phyloP scores from a whole-genome alignment of 2,113 vertebrate species.

The Gymnorhina tibicen region DNA sequence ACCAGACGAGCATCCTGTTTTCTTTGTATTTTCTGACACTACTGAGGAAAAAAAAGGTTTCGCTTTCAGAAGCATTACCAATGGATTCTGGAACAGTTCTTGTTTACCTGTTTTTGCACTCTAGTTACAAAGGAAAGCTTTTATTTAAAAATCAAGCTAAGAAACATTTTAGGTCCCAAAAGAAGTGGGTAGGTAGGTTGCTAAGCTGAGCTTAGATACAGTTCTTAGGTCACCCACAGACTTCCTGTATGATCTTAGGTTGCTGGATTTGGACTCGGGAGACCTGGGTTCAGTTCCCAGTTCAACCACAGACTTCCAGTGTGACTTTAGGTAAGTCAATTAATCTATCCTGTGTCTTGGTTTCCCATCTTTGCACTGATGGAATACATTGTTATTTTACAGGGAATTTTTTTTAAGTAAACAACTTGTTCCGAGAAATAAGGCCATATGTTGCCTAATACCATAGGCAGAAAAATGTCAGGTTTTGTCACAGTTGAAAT shows the following conservation, averaged over 20 bases:
- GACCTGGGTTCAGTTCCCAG: constrained; percentile 59
- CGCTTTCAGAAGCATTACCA: background rate
- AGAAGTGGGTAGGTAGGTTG: background rate
- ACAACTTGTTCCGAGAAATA: background rate
- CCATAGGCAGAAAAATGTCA: background rate
- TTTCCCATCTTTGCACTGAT: constrained; percentile 2
- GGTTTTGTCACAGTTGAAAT: background rate
- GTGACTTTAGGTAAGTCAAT: constrained; percentile 60
- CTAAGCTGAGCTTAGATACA: constrained; percentile 24
- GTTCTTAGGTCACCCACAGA: constrained; percentile 54
- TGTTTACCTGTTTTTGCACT: background rate
- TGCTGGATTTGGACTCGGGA: constrained; percentile 63
- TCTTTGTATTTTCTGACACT: background rate
- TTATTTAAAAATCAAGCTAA: background rate
- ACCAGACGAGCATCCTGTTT: background rate
- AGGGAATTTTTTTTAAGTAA: background rate
- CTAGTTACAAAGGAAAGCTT: background rate
- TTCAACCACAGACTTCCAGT: constrained; percentile 62
- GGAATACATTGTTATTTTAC: background rate
- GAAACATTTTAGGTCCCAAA: background rate
- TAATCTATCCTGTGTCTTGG: constrained; percentile 4
- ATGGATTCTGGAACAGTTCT: background rate
- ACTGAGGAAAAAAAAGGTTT: background rate
- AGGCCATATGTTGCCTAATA: background rate
- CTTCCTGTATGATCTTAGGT: constrained; percentile 69